Evolutionary conservation across 1,140 invertebrate genomes (phyloP).

Genomic region (Caenorhabditis brenneri): DNA sequence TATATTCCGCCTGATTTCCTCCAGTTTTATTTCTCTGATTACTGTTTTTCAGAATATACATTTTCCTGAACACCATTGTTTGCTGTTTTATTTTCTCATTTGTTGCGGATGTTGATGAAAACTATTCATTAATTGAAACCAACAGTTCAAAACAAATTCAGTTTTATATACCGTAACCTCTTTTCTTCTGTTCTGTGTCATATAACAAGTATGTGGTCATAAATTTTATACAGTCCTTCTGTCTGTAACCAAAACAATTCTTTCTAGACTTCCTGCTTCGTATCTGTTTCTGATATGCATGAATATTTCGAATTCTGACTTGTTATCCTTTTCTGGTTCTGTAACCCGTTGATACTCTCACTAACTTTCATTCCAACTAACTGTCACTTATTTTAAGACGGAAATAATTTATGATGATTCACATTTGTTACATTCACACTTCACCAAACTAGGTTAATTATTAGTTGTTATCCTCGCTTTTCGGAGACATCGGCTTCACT

Average conservation of each 20-base stretch:
- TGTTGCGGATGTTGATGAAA: no score
- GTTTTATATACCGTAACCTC: neutral
- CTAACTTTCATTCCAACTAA: neutral
- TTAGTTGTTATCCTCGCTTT: neutral
- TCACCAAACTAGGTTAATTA: slow-evolving; percentile 22
- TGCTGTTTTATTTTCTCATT: neutral
- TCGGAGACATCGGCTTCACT: neutral
- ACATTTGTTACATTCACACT: slow-evolving; percentile 6
- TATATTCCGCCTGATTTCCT: neutral
- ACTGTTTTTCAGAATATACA: neutral
- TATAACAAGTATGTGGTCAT: neutral
- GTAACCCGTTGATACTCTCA: neutral
- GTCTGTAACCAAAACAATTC: neutral
- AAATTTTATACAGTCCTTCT: neutral
- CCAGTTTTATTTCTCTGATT: neutral
- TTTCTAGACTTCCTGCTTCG: neutral
- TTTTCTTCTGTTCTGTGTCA: neutral
- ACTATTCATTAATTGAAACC: no score
- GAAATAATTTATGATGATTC: no score
- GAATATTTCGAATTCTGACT: neutral
- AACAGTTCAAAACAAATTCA: no score
- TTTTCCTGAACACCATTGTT: neutral
- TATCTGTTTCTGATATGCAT: neutral
- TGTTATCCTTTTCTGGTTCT: neutral
- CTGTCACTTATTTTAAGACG: neutral